Conservation (phyloP, 2,888 invertebrate species). For the Argyresthia goedartella region DNA sequence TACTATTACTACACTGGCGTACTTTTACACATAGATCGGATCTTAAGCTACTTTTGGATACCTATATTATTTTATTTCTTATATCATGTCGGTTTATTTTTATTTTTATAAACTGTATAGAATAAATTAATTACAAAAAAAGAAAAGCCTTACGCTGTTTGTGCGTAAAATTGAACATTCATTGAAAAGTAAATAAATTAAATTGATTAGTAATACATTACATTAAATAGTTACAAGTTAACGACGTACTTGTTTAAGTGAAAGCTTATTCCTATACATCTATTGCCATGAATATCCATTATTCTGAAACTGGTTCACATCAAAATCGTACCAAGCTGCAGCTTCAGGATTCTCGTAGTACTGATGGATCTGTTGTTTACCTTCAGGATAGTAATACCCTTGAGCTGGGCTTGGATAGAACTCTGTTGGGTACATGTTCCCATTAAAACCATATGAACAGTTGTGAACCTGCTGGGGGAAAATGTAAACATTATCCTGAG, state of each 20-base stretch:
- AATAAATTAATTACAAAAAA: neutral
- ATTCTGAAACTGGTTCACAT: neutral
- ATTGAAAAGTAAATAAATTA: neutral
- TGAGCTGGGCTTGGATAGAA: constrained; percentile 24
- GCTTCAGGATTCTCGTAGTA: neutral
- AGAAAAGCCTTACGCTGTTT: neutral
- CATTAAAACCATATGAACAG: constrained; percentile 14
- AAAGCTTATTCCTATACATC: neutral
- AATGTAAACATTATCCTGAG: neutral
- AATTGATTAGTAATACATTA: neutral
- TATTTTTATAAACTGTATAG: neutral
- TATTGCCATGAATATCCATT: neutral
- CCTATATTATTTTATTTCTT: no score
- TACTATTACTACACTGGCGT: no score
- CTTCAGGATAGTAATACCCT: neutral
- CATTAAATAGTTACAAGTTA: no score
- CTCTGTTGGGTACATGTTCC: constrained; percentile 26
- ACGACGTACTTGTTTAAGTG: no score
- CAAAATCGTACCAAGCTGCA: neutral
- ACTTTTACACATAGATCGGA: no score
- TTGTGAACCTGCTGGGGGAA: neutral
- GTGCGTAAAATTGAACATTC: neutral
- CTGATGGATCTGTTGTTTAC: neutral
- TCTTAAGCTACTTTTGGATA: no score
- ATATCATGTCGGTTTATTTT: neutral